Base-by-base conservation (phyloP, 2,113 vertebrate species). In the Symphodus melops region DNA sequence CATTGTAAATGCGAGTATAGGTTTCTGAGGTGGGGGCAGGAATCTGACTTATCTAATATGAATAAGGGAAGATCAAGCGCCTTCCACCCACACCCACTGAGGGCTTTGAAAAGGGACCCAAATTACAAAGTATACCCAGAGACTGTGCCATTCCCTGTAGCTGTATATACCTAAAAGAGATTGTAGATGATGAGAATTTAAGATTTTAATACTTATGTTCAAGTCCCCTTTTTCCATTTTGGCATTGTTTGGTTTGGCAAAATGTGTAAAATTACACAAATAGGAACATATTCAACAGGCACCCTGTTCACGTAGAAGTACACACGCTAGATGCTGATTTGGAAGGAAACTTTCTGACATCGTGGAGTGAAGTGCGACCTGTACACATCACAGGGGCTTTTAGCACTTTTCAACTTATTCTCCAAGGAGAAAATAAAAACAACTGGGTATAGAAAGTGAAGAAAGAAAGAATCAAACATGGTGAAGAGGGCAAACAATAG, bases 1-100 rank as follows among this genome's bases (percentile, higher is more conserved):
- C 36, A 64, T 75, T 57, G 62, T 84, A 81, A 77, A 81, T 67
- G 70, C 67, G 81, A 69, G 79, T 79, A 75, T 76, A 80, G 83
- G 68, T 87, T 89, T 88, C 62, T 58, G 81, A 87, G 83, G 80
- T 84, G 88, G 77, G 84, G 83, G 79, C 65, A 81, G 81, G 77
- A 86, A 88, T 86, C 77, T 91, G 88, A 90, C 89, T 88, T 89
- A 88, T 92, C 86, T 89, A 90, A 92, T 88, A 88, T 90, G 86
- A 87, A 84, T 86, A 86, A 85, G 86, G 75, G 77, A 89, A 91
- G 90, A 91, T 93, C 88, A 92, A 90, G 85, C 53, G 46, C 71
- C 82, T 80, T 85, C 83, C 76, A 83, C 86, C 85, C 84, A 85
- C 86, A 79, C 77, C 68, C 57, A 72, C 52, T 8, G 46, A 76